Percentiles rank a stretch among this genome's conserved stretches.
Conservation (phyloP, 1,140 invertebrate species). For the Drosophila sucinea region DNA sequence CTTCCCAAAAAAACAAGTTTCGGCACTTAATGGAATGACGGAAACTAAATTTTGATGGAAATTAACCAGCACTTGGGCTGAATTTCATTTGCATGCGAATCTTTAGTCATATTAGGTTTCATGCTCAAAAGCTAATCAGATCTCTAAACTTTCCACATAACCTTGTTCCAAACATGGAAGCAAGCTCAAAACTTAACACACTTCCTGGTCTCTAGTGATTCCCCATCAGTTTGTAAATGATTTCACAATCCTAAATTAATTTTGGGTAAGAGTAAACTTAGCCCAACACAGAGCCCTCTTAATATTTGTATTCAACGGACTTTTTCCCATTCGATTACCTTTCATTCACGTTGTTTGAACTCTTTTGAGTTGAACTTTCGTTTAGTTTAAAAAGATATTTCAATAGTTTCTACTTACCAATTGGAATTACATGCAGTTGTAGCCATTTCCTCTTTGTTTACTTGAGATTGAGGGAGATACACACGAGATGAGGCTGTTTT, state of each 20-base stretch:
- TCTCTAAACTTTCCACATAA: too few relatives aligned
- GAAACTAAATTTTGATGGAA: not conserved
- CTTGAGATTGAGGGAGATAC: conserved; percentile 24
- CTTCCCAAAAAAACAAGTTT: not conserved
- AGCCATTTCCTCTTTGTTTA: conserved; percentile 23
- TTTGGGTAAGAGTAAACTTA: too few relatives aligned
- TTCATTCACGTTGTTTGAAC: too few relatives aligned
- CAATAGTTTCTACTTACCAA: not conserved
- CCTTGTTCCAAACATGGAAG: too few relatives aligned
- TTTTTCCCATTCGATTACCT: not conserved
- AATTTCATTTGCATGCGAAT: not conserved
- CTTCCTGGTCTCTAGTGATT: too few relatives aligned
- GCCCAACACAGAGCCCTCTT: not conserved
- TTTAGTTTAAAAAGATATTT: not conserved
- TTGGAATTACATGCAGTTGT: not conserved
- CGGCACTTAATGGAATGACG: not conserved
- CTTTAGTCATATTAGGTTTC: too few relatives aligned
- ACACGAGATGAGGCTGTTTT: conserved; percentile 18
- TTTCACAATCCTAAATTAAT: too few relatives aligned
- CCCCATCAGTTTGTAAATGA: too few relatives aligned
- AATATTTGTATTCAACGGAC: not conserved
- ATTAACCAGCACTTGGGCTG: not conserved
- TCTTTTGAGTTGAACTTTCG: not conserved
- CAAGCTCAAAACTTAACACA: too few relatives aligned
- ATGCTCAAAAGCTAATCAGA: too few relatives aligned